phyloP scores from a whole-genome alignment of 2,113 vertebrate genomes.

The Varanus salvator region DNA sequence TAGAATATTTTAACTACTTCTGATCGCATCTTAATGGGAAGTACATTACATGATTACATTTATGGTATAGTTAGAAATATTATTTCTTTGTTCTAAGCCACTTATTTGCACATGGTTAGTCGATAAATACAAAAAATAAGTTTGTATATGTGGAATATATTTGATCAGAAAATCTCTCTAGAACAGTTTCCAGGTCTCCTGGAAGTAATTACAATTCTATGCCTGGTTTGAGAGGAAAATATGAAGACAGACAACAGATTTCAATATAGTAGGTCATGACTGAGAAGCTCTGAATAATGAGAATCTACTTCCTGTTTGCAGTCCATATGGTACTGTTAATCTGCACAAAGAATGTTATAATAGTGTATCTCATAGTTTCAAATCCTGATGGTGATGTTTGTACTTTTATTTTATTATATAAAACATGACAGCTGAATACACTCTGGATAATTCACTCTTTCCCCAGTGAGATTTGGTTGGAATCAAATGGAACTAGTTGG shows the following conservation, averaged over 20 bases:
- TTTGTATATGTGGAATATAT: background rate
- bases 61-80: background rate
- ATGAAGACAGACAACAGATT: background rate
- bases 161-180: background rate
- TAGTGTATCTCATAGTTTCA: background rate
- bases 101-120: background rate
- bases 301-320: background rate
- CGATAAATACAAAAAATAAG: background rate
- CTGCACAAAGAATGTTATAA: background rate
- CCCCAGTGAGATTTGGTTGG: background rate
- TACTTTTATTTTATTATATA: background rate
- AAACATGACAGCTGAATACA: background rate
- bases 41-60: background rate
- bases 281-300: conserved; percentile 8
- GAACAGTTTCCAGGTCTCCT: conserved; percentile 10
- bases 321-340: conserved; percentile 2
- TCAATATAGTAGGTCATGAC: background rate
- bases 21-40: background rate
- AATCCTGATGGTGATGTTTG: background rate
- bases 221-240: background rate
- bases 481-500: background rate
- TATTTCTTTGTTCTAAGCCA: background rate
- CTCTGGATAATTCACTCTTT: background rate
- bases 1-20: background rate
- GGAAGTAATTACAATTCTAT: conserved; percentile 15